Conservation (phyloP, 2,797 vertebrate genomes). For the Chelon labrosus region DNA sequence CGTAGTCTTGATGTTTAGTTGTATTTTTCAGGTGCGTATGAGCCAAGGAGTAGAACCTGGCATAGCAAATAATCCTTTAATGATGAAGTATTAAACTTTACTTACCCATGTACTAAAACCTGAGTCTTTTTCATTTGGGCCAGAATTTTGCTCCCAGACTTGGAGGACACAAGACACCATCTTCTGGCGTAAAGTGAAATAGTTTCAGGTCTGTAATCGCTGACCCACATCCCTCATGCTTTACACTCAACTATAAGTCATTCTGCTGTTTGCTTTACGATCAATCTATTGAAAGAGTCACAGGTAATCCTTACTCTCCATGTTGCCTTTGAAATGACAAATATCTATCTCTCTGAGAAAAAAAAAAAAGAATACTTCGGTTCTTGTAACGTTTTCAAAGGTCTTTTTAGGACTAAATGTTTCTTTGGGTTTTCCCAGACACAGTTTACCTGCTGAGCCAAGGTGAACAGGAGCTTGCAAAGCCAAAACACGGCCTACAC, state of each 20-base stretch:
- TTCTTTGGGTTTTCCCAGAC: neutral
- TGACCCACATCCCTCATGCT: neutral
- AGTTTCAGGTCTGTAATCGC: neutral
- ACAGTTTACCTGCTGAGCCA: neutral
- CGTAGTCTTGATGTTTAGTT: neutral
- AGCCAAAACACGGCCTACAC: neutral
- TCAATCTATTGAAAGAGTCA: neutral
- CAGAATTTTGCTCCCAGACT: neutral
- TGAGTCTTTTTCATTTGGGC: neutral
- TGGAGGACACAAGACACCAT: neutral
- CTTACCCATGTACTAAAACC: neutral
- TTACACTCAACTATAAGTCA: neutral
- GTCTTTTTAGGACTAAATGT: neutral
- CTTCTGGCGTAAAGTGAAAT: neutral
- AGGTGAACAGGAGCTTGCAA: neutral
- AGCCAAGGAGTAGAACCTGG: neutral
- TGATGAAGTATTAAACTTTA: neutral
- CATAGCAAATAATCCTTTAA: neutral
- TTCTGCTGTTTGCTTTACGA: neutral
- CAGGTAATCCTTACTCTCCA: neutral
- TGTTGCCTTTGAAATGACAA: neutral
- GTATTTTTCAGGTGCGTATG: neutral
- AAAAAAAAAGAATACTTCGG: no score
- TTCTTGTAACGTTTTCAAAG: neutral
- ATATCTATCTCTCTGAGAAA: no score